Conservation (phyloP, 2,797 vertebrate species). For the Mionectes olivaceus region DNA sequence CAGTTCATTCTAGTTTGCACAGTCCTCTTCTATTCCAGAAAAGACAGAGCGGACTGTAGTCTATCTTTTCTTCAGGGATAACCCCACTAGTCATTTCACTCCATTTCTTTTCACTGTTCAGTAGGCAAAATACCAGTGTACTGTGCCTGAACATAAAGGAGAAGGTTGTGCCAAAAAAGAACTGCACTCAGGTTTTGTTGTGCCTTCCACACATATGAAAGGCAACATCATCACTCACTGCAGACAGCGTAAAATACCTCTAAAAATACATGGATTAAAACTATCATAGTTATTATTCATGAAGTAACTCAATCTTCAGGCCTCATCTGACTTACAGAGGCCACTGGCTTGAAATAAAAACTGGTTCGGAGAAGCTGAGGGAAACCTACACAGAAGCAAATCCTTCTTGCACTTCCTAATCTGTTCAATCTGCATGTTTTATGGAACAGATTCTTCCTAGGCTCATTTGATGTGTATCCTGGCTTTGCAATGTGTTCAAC, state of each 20-base stretch:
- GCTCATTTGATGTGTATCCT: background rate
- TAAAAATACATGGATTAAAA: background rate
- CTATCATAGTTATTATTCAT: background rate
- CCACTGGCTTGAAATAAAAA: background rate
- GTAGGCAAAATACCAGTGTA: background rate
- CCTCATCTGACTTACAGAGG: background rate
- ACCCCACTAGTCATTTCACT: background rate
- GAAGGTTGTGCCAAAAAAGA: background rate
- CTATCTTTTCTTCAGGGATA: background rate
- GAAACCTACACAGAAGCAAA: background rate
- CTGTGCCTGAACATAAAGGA: background rate
- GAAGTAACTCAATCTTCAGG: background rate
- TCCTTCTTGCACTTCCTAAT: background rate
- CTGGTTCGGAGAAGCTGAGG: background rate
- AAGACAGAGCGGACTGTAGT: background rate
- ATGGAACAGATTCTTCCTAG: background rate
- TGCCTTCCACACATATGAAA: background rate
- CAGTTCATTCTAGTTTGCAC: constrained; percentile 11
- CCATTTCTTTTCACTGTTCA: background rate
- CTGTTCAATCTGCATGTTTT: background rate
- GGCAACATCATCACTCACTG: background rate
- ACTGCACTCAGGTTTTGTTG: background rate
- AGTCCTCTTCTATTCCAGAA: constrained; percentile 5
- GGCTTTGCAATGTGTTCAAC: background rate
- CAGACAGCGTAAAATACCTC: background rate